Evolutionary conservation across 23 tunicate genomes (phyloP).

Genomic region (Corella eumyota): DNA sequence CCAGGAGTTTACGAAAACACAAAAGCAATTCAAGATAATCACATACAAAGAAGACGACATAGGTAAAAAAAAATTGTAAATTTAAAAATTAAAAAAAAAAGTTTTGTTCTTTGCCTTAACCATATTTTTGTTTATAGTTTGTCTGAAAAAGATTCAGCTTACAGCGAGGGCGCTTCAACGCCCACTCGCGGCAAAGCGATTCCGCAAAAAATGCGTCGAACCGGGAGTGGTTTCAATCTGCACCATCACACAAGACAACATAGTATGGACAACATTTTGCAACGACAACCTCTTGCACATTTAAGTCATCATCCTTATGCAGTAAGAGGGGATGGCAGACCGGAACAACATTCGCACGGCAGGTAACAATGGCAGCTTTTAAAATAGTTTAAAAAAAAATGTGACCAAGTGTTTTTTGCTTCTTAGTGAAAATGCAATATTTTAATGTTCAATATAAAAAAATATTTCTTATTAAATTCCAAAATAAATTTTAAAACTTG

Average conservation of each 20-base stretch:
- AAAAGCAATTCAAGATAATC: not conserved
- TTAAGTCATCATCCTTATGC: conserved; percentile 30
- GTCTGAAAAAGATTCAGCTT: conserved; percentile 92
- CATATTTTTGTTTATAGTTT: conserved; percentile 14
- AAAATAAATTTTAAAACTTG: too few relatives aligned
- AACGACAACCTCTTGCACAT: conserved; percentile 49
- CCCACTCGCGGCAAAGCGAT: conserved; percentile 29
- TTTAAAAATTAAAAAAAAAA: too few relatives aligned
- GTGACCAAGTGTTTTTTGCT: too few relatives aligned
- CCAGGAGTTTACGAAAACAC: conserved; percentile 44
- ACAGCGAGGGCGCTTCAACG: conserved; percentile 59
- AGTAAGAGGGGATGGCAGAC: conserved; percentile 8
- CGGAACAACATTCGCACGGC: too few relatives aligned
- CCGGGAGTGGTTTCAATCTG: conserved; percentile 43
- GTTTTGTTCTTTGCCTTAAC: not conserved
- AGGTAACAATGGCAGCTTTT: too few relatives aligned
- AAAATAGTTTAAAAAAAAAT: too few relatives aligned
- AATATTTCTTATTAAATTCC: too few relatives aligned
- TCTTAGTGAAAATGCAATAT: too few relatives aligned
- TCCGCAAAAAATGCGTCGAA: conserved; percentile 59
- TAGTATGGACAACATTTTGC: conserved; percentile 13
- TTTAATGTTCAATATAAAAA: too few relatives aligned
- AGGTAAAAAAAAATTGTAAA: conserved; percentile 13
- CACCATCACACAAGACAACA: not conserved
- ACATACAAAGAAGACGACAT: conserved; percentile 11